A percentile compares a stretch with the other conserved stretches of the same genome.
phyloP scores from a whole-genome alignment of 2,888 invertebrate genomes.

The Parnassius mnemosyne region DNA sequence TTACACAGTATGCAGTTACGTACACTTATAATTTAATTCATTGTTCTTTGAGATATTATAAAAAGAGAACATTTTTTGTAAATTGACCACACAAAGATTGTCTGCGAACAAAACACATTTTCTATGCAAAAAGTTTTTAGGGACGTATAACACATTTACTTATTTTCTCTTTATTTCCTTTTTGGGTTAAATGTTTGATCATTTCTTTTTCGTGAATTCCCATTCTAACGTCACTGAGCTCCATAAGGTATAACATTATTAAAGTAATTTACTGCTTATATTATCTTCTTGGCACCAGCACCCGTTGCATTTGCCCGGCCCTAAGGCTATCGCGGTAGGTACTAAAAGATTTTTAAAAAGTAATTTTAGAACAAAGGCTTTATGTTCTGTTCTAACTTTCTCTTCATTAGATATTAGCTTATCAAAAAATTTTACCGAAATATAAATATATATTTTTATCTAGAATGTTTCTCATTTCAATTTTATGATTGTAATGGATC shows the following conservation, averaged over 20 bases:
- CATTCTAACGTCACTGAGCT: constrained; percentile 8
- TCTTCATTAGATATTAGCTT: not conserved
- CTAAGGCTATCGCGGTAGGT: constrained; percentile 11
- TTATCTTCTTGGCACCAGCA: constrained; percentile 21
- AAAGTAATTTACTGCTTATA: constrained; percentile 12
- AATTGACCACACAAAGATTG: no score
- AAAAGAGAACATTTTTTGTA: no score
- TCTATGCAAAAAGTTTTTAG: not conserved
- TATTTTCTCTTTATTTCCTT: not conserved
- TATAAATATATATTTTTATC: no score
- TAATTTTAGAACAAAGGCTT: constrained; percentile 19
- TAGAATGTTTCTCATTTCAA: no score
- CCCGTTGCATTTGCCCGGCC: constrained; percentile 17
- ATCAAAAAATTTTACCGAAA: no score
- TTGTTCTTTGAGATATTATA: no score
- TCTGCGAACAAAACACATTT: not conserved
- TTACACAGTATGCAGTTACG: no score
- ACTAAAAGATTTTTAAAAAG: constrained; percentile 20
- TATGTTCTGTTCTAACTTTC: constrained; percentile 19
- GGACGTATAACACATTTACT: not conserved
- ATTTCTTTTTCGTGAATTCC: not conserved
- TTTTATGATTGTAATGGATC: no score
- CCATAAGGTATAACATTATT: constrained; percentile 19
- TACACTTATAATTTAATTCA: no score
- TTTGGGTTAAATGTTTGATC: not conserved